phyloP scores from a whole-genome alignment of 2,113 vertebrate species.

The Daboia siamensis region DNA sequence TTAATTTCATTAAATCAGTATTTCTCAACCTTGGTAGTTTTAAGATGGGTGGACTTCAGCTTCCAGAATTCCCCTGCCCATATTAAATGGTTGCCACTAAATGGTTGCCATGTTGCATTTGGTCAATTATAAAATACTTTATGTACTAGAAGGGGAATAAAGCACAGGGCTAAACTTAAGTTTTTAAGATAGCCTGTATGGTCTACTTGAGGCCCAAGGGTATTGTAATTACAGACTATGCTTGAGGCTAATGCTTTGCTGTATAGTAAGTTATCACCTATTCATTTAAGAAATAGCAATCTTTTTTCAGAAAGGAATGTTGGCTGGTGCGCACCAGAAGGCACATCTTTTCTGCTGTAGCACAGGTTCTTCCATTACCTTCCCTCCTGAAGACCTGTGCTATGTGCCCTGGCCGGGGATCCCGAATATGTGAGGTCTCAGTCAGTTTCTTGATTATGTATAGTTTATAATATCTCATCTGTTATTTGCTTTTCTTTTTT shows the following conservation, averaged over 20 bases:
- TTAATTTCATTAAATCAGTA: background rate
- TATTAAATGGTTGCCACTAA: background rate
- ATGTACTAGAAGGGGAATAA: background rate
- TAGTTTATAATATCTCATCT: background rate
- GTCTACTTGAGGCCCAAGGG: background rate
- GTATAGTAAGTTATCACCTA: background rate
- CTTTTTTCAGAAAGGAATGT: background rate
- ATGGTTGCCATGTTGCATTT: background rate
- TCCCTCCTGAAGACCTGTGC: background rate
- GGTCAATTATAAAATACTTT: background rate
- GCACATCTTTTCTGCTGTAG: background rate
- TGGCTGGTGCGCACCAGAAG: background rate
- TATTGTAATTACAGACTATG: background rate
- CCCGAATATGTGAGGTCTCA: background rate
- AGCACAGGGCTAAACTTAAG: background rate
- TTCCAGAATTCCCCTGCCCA: background rate
- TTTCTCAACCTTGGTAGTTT: background rate
- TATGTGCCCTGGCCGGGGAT: background rate
- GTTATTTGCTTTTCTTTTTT: background rate
- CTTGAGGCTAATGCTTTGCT: background rate
- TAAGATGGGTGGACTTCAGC: background rate
- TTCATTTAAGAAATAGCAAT: background rate
- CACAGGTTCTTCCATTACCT: background rate
- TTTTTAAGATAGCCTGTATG: background rate
- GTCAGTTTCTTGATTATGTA: background rate